Base-by-base conservation (phyloP, 1,140 invertebrate genomes). In the Zaprionus lachaisei region DNA sequence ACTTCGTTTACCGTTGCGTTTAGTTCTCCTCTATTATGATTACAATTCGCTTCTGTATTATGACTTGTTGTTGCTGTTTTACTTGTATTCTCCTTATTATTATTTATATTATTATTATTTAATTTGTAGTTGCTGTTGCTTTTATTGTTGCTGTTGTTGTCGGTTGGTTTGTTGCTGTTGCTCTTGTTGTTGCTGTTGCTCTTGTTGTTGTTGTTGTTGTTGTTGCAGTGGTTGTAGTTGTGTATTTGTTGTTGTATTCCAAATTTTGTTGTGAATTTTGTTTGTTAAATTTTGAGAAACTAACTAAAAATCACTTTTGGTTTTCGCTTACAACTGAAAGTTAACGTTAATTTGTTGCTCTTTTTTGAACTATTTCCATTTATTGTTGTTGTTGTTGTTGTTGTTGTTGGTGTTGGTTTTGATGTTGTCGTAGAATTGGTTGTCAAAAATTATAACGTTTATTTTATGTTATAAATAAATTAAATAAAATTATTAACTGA, bases 201-300 rank as follows among this genome's bases (percentile, higher is more conserved):
- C 68, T 67, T 76, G 66, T 69, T 70, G 70, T 72, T 74, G 76
- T 82, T 70, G 70, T 72, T 68, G 80, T 70, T 78, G 81, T 55
- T 37, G 77, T 80, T 47, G 79, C 76, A 77, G 74, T 79, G 69
- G 80, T 83, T 69, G 77, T 85, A 64, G 72, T 68, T 78, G 66
- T 69, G 64, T 79, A 72, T 68, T 81, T 77, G 81, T 79, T 64
- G 80, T 91, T 87, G 90, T 92, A 91, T 91, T 91, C 86, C 86
- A 91, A 91, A 91, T 91, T 91, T 91, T 91, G 86, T 91, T 91
- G 86, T 91, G 87, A 91, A 91, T 91, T 91, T 91, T 91, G 87
- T 83, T 92, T 92, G 91, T 92, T 92, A 92, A 92, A 92, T 92
- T 92, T 92, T 92, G 91, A 92, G 91, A 92, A 92, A 92, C 91